Evolutionary conservation across 2,113 vertebrate genomes (phyloP), one percentile per base, ranked within the genome.

Genomic region (Ahaetulla prasina): DNA sequence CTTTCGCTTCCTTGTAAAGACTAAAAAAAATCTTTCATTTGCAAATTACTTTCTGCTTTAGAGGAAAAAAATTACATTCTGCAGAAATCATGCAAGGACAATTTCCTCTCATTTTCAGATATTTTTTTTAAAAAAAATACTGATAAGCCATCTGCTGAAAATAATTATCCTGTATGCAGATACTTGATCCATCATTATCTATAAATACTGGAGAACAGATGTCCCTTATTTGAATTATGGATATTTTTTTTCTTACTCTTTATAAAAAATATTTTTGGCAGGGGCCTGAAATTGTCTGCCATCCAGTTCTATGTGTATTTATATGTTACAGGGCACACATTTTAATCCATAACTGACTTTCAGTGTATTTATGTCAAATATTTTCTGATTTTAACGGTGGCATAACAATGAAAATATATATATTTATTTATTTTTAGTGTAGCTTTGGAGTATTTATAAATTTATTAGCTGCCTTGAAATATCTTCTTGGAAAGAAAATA

Each of bases 201-300:
- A 93, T 91, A 96, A 96, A 97, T 94, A 95, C 95, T 96, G 94
- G 90, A 95, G 95, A 96, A 89, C 96, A 96, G 96, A 96, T 97
- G 96, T 96, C 97, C 95, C 93, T 96, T 94, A 95, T 96, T 95
- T 96, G 94, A 97, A 97, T 96, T 96, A 95, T 94, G 94, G 94
- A 96, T n/a, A n/a, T 96, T 96, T 96, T 95, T 95, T 95, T 88
- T 94, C 52, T 55, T 96, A 95, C 91, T 88, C 94, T 96, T 97
- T 96, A 96, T 96, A 94, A 94, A 30, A 63, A 88, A 85, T 94
- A 93, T 92, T 97, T 97, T 96, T 96, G 96, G 96, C 92, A 94
- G 93, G 93, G 91, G 74, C 39, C 89, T 92, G 94, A 92, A 92
- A 86, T 94, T 95, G 95, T 96, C 86, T 91, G 92, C 92, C 94